These are phyloP conservation scores for Typhlichthys eigenmanni DNA, from an alignment of 2,797 vertebrate species.

Conservation along the genomic window DNA sequence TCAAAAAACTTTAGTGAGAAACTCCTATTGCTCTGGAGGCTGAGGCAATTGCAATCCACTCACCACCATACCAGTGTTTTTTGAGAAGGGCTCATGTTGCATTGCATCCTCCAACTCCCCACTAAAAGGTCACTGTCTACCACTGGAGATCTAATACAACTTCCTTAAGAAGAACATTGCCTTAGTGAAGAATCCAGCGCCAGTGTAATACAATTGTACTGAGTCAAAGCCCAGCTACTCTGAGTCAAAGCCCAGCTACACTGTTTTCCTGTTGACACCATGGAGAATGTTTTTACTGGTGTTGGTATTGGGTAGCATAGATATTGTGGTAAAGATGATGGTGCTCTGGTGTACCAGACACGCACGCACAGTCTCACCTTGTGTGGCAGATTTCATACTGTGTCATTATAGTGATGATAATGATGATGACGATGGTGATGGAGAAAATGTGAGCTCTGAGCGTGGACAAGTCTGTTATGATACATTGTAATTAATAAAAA, in stretches of 20 bases:
- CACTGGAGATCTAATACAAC: slow-evolving; percentile 47
- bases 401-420: slow-evolving; percentile 42
- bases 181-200: slow-evolving; percentile 23
- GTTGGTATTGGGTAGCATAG: not conserved
- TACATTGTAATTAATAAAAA: slow-evolving; percentile 96
- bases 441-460: slow-evolving; percentile 61
- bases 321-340: not conserved
- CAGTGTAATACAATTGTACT: not conserved
- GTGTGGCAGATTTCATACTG: slow-evolving; percentile 42
- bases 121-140: slow-evolving; percentile 34
- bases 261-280: too few relatives aligned
- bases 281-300: not conserved
- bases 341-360: not conserved
- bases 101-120: slow-evolving; percentile 35
- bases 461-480: slow-evolving; percentile 89
- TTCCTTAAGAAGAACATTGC: slow-evolving; percentile 44
- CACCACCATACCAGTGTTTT: slow-evolving; percentile 20
- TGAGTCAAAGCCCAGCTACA: too few relatives aligned
- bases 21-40: slow-evolving; percentile 16
- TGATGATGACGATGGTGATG: slow-evolving; percentile 10
- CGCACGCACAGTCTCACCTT: slow-evolving; percentile 32
- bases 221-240: not conserved
- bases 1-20: slow-evolving; percentile 25
- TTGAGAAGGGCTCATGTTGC: slow-evolving; percentile 43
- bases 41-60: slow-evolving; percentile 24